Evolutionary conservation across 92 coral and sea anemone species (phyloP), one percentile per base, ranked within the genome.

Genomic region (Galaxea fascicularis): DNA sequence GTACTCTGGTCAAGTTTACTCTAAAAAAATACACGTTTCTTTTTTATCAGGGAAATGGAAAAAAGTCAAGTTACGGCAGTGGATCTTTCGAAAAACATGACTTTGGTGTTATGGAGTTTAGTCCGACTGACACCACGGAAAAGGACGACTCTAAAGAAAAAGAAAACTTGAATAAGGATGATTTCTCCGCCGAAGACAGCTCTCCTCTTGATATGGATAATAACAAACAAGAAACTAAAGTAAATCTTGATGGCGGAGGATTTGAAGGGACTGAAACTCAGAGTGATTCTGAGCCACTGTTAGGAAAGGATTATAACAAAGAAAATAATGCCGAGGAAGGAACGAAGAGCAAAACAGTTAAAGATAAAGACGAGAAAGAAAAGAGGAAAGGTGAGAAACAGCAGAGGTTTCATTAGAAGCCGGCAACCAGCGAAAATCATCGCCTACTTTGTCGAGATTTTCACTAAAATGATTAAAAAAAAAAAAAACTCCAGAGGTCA

Each of bases 81-180:
- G 90, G 84, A 21, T 88, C 82, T 73, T 35, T 82, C 22, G 91
- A 86, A 65, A 83, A 89, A 12, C 68, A 66, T n/a, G 92, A 87
- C 59, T 76, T 84, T 69, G 88, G 69, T 30, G 87, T 49, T 15
- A 58, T 82, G 59, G 4, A 31, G 59, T 73, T 63, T 62, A 64
- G 47, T 18, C 41, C 17, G 14, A 81, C 57, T 49, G 92, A 84
- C 49, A 75, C 30, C 22, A 87, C 88, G 17, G 98, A 97, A 78
- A 97, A 97, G 47, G 99, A 97, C 26, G 93, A 92, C 53, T 91
- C 98, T 20, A 86, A 87, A 81, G 97, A 93, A 68, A 88, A 84
- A 45, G 94, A 90, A 57, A 86, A 86, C 69, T 17, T 68, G 1
- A 80, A 85, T 74, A 93, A 91, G 65, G 97, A 94, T 52, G 82